Base-by-base conservation (phyloP, 2,888 invertebrate genomes). In the Xanthostigma xanthostigma region DNA sequence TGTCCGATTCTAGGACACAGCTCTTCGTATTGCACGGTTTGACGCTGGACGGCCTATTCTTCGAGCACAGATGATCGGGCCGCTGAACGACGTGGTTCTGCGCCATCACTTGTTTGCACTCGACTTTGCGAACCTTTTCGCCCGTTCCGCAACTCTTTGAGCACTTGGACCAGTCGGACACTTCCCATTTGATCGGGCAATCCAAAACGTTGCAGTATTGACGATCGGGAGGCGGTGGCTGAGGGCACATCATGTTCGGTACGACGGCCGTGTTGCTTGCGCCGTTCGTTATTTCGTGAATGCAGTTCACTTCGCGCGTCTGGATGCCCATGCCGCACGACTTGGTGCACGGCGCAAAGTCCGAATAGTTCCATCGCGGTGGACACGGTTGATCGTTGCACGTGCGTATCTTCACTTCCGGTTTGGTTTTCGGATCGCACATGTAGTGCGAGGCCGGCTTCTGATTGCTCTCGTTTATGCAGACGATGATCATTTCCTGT, bases 311-410 rank as follows among this genome's bases (percentile, higher is more conserved):
- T 64, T 89, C 89, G 51, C 96, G 74, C 0, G 85, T 89, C 69
- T 92, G 91, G 54, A 89, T 84, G 1, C 96, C 96, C 55, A 94
- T 87, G 35, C 96, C 96, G 62, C 96, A 97, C 3, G 88, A 84
- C 64, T 89, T 90, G 14, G 90, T 88, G 68, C 96, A 97, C 14
- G 82, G 79, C 0, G 86, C 84, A 62, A 89, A 93, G 48, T 90
- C 89, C 0, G 90, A 88, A 57, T 85, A 84, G 62, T 90, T 90
- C 93, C 93, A 93, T 57, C 91, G 78, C 0, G 95, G 94, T 2
- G 94, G 94, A 62, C 97, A 97, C 0, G 95, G 90, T 52, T 90
- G 84, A 60, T 94, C 94, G 63, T 97, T 97, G 70, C 94, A 94
- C 0, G 89, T 87, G 59, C 88, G 73, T 36, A 90, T 87, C 51